Evolutionary conservation across 1,140 invertebrate genomes (phyloP).

Genomic region (Drosophila navojoa): DNA sequence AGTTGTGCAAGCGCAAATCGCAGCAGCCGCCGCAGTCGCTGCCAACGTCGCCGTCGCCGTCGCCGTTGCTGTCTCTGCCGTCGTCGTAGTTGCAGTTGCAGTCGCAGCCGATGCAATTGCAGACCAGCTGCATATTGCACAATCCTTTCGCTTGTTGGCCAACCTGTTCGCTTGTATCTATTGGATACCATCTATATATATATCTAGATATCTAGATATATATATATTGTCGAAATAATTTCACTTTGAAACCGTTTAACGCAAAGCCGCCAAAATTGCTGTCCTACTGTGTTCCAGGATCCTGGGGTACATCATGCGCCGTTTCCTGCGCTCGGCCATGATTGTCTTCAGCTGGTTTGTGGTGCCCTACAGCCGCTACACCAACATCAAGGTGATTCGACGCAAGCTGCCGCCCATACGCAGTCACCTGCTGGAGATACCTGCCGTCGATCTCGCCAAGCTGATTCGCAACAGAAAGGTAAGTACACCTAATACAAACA

Average conservation of each 20-base stretch:
- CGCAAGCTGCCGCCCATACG: slow-evolving; percentile 86
- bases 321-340: slow-evolving; percentile 83
- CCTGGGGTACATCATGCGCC: slow-evolving; percentile 84
- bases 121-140: slow-evolving; percentile 74
- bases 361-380: slow-evolving; percentile 84
- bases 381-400: slow-evolving; percentile 87
- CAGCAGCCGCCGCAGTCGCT: slow-evolving; percentile 23
- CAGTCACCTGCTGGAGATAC: slow-evolving; percentile 86
- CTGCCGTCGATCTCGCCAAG: slow-evolving; percentile 86
- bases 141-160: slow-evolving; percentile 63
- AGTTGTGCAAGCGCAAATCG: slow-evolving; percentile 68
- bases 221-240: slow-evolving; percentile 17
- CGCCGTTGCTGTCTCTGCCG: slow-evolving; percentile 6
- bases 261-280: slow-evolving; percentile 83
- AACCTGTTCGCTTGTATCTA: slow-evolving; percentile 59
- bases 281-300: slow-evolving; percentile 84
- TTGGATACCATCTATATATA: background rate
- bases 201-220: slow-evolving; percentile 1
- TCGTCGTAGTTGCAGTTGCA: background rate
- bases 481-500: slow-evolving; percentile 49
- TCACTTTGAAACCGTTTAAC: slow-evolving; percentile 22
- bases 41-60: slow-evolving; percentile 20
- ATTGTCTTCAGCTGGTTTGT: slow-evolving; percentile 84
- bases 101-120: slow-evolving; percentile 45
- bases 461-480: slow-evolving; percentile 87